Percentiles rank a stretch among this genome's conserved stretches.
phyloP scores from a whole-genome alignment of 2,888 invertebrate species.

The Eupelmus urozonus region DNA sequence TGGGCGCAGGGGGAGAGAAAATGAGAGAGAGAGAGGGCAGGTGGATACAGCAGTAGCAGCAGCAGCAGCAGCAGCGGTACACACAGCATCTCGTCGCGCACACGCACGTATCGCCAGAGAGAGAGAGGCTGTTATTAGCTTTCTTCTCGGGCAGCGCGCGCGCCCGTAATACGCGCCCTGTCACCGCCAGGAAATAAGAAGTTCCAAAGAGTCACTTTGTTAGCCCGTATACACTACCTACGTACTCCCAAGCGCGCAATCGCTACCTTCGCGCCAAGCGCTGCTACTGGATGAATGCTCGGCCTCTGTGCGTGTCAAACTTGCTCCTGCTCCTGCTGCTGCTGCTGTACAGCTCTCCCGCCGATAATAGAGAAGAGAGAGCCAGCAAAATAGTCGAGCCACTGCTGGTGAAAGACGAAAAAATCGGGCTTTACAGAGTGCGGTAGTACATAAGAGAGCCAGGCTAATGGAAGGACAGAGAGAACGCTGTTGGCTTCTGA shows the following conservation, averaged over 20 bases:
- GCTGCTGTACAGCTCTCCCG: background rate
- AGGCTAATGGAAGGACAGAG: constrained; percentile 22
- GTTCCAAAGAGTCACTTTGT: constrained; percentile 65
- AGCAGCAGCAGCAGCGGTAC: too few relatives aligned
- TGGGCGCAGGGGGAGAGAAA: constrained; percentile 31
- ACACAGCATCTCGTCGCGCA: constrained; percentile 55
- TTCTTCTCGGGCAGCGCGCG: constrained; percentile 67
- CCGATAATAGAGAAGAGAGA: constrained; percentile 39
- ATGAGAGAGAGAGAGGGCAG: background rate
- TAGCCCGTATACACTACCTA: constrained; percentile 45
- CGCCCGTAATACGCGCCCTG: constrained; percentile 76
- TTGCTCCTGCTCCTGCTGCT: background rate
- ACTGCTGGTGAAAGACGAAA: constrained; percentile 40
- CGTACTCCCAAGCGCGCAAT: constrained; percentile 42
- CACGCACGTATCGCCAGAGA: constrained; percentile 8
- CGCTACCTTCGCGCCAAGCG: constrained; percentile 30
- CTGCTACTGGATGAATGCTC: constrained; percentile 24
- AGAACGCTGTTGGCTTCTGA: constrained; percentile 7
- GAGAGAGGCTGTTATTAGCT: constrained; percentile 76
- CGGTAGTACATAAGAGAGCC: background rate
- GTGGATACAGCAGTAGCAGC: constrained; percentile 53
- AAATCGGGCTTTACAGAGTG: constrained; percentile 9
- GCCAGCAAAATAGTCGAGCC: background rate
- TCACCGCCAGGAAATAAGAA: constrained; percentile 75
- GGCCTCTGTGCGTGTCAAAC: constrained; percentile 49